Evolutionary conservation across 1,140 invertebrate genomes (phyloP).

Genomic region (Lerema accius): DNA sequence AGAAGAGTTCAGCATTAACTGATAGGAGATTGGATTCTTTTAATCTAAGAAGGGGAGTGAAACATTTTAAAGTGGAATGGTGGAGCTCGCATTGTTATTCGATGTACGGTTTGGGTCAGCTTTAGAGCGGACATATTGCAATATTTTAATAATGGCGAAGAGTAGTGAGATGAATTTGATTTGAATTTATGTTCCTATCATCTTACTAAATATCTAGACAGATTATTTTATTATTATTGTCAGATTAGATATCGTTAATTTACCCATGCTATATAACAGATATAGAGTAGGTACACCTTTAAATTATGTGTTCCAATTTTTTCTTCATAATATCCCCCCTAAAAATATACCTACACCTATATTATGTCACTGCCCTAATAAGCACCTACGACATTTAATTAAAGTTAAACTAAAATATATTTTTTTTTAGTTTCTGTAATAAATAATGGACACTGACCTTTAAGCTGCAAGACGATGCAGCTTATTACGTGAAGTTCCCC

Average conservation of each 20-base stretch:
- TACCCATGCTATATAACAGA: too few relatives aligned
- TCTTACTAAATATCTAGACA: background rate
- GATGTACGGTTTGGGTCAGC: conserved; percentile 5
- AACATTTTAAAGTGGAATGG: conserved; percentile 69
- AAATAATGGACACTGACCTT: conserved; percentile 50
- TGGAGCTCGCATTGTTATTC: conserved; percentile 25
- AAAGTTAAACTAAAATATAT: too few relatives aligned
- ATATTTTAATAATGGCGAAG: background rate
- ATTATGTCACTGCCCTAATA: too few relatives aligned
- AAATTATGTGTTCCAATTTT: too few relatives aligned
- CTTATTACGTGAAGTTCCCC: conserved; percentile 36
- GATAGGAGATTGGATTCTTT: conserved; percentile 60
- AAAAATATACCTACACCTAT: too few relatives aligned
- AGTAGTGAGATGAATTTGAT: background rate
- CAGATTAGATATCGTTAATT: too few relatives aligned
- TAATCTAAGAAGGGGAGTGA: conserved; percentile 73
- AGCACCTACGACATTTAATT: too few relatives aligned
- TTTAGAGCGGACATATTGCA: conserved; percentile 5
- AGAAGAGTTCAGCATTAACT: conserved; percentile 27
- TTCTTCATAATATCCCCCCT: too few relatives aligned
- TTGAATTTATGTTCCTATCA: background rate
- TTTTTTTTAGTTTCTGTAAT: background rate
- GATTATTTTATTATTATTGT: too few relatives aligned
- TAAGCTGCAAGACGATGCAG: conserved; percentile 52
- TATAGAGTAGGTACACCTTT: too few relatives aligned